Percentiles rank a stretch among this genome's conserved stretches.
Conservation (phyloP, 2,797 vertebrate species). For the Peromyscus attwateri region DNA sequence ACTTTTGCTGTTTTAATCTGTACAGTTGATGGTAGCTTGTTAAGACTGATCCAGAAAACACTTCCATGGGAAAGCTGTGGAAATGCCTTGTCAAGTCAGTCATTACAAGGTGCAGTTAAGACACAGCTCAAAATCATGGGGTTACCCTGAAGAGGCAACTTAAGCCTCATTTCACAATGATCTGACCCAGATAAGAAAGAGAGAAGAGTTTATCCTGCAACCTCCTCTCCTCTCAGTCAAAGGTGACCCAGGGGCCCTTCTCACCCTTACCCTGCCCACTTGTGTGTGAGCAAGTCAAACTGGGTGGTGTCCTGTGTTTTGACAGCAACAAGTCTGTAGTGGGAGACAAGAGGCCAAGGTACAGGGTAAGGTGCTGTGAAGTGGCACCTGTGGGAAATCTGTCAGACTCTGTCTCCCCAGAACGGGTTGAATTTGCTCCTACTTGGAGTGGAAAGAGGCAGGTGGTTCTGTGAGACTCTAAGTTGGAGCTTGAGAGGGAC, state of each 20-base stretch:
- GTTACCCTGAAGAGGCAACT: background rate
- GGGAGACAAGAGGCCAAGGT: background rate
- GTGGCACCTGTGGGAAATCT: background rate
- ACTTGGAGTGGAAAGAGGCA: background rate
- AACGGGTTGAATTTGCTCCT: background rate
- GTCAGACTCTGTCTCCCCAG: background rate
- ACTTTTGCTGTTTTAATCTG: background rate
- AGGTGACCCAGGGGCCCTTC: background rate
- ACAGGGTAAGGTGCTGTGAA: background rate
- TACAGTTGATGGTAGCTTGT: background rate
- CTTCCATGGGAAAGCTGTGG: background rate
- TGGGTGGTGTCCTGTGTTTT: background rate
- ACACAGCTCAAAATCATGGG: background rate
- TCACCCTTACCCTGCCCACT: background rate
- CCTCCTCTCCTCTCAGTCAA: background rate
- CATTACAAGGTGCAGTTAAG: background rate
- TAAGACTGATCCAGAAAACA: background rate
- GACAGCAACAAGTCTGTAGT: background rate
- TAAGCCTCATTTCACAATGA: background rate
- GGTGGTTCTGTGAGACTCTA: background rate
- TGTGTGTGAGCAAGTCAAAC: accelerated
- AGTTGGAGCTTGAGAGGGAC: background rate
- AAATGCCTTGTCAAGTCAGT: background rate
- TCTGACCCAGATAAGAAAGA: background rate
- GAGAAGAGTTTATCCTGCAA: background rate